Percentiles rank a stretch among this genome's conserved stretches.
These are phyloP conservation scores for Margarornis squamiger DNA, from an alignment of 2,797 vertebrate genomes.

Conservation along the genomic window DNA sequence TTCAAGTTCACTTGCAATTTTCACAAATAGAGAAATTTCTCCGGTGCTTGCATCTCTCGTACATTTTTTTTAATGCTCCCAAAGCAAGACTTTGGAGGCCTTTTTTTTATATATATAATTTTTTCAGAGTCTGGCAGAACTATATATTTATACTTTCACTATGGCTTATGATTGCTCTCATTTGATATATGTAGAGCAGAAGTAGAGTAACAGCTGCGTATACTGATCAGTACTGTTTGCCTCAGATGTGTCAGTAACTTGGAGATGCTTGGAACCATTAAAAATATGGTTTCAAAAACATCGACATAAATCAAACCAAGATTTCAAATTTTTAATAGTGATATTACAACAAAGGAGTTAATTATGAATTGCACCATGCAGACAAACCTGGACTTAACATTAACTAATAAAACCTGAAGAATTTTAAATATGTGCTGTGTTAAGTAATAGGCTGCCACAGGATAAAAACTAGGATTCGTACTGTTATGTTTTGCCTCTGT, in stretches of 20 bases:
- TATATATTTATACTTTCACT: background rate
- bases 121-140: background rate
- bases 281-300: background rate
- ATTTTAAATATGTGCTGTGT: background rate
- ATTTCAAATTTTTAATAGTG: background rate
- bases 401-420: background rate
- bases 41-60: background rate
- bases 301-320: background rate
- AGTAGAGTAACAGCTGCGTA: background rate
- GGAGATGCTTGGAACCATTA: background rate
- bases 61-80: background rate
- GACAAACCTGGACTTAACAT: background rate
- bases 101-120: background rate
- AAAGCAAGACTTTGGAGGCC: background rate
- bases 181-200: background rate
- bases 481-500: fast-evolving
- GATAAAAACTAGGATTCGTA: background rate
- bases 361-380: background rate
- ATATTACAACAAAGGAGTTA: background rate
- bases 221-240: background rate
- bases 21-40: background rate
- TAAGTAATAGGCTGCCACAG: background rate
- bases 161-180: background rate
- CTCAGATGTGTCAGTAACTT: background rate
- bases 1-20: background rate